A percentile compares a stretch with the other conserved stretches of the same genome.
Evolutionary conservation across 2,113 vertebrate genomes (phyloP).

Genomic region (Hippoglossus stenolepis): DNA sequence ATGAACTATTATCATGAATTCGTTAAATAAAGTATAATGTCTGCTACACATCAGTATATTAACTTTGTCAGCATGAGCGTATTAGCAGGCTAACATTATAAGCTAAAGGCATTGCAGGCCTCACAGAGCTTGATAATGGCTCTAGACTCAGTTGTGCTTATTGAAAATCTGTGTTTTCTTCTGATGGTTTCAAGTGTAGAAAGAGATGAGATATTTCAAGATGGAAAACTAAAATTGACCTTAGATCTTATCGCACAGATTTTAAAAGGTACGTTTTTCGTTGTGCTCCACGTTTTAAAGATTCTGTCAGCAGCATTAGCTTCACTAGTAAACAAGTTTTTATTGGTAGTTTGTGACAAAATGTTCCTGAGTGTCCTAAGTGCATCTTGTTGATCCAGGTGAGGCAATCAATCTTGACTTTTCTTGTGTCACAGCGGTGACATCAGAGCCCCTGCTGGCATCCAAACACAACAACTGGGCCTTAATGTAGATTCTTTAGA

Average conservation of each 20-base stretch:
- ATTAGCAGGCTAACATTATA: too few relatives aligned
- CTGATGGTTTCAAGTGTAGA: background rate
- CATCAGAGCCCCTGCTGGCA: constrained; percentile 78
- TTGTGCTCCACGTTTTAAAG: background rate
- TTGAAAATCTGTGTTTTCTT: background rate
- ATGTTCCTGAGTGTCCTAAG: constrained; percentile 22
- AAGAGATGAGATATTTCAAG: background rate
- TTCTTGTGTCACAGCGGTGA: constrained; percentile 68
- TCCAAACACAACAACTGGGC: constrained; percentile 87
- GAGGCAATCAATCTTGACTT: constrained; percentile 64
- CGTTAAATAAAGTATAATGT: too few relatives aligned
- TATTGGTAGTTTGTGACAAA: constrained; percentile 2
- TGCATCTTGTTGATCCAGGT: constrained; percentile 58
- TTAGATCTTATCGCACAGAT: background rate
- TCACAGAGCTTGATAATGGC: too few relatives aligned
- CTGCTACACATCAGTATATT: too few relatives aligned
- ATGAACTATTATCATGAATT: too few relatives aligned
- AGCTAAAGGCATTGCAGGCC: too few relatives aligned
- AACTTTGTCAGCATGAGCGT: too few relatives aligned
- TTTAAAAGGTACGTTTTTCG: background rate
- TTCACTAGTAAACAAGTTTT: background rate
- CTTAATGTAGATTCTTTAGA: constrained; percentile 86
- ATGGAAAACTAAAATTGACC: background rate
- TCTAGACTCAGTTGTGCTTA: background rate
- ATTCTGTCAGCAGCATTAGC: background rate